Conservation (phyloP, 2,888 invertebrate species). For the Hartigia nigra region DNA sequence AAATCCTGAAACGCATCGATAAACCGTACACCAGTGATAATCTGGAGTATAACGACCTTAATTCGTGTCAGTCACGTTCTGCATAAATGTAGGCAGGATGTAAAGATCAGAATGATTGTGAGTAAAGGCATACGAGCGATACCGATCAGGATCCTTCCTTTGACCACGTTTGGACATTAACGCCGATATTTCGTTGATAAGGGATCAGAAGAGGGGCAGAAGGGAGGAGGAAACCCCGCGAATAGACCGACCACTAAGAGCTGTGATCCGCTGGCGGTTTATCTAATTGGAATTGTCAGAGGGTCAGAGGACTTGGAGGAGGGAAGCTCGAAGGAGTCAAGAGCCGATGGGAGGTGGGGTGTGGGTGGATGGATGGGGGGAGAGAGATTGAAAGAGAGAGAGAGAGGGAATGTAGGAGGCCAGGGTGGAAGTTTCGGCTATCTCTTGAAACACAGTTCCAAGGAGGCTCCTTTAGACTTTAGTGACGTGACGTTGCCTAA, state of each 20-base stretch:
- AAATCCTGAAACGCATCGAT: background rate
- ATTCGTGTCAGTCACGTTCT: background rate
- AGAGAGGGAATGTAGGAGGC: slow-evolving; percentile 24
- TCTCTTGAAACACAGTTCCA: slow-evolving; percentile 59
- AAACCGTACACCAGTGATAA: background rate
- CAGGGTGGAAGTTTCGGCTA: slow-evolving; percentile 58
- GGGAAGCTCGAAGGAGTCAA: slow-evolving; percentile 29
- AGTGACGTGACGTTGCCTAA: slow-evolving; percentile 64
- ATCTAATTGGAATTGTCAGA: slow-evolving; percentile 63
- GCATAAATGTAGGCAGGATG: background rate
- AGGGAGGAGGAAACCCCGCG: slow-evolving; percentile 27
- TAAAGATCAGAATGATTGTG: background rate
- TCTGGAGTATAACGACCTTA: background rate
- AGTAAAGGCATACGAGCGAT: background rate
- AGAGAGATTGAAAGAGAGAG: slow-evolving; percentile 23
- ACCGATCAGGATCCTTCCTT: slow-evolving; percentile 11
- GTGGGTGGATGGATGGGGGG: slow-evolving; percentile 24
- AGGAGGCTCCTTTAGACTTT: slow-evolving; percentile 62
- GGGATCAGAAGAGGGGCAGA: slow-evolving; percentile 6
- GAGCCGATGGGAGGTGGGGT: slow-evolving; percentile 25
- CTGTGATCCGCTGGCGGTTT: slow-evolving; percentile 61
- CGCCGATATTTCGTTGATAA: slow-evolving; percentile 33
- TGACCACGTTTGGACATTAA: slow-evolving; percentile 31
- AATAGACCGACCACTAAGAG: slow-evolving; percentile 56
- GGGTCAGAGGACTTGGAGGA: slow-evolving; percentile 44